A percentile compares a stretch with the other conserved stretches of the same genome.
Conservation (phyloP, 2,888 invertebrate species). For the Pycnomerus fuliginosus region DNA sequence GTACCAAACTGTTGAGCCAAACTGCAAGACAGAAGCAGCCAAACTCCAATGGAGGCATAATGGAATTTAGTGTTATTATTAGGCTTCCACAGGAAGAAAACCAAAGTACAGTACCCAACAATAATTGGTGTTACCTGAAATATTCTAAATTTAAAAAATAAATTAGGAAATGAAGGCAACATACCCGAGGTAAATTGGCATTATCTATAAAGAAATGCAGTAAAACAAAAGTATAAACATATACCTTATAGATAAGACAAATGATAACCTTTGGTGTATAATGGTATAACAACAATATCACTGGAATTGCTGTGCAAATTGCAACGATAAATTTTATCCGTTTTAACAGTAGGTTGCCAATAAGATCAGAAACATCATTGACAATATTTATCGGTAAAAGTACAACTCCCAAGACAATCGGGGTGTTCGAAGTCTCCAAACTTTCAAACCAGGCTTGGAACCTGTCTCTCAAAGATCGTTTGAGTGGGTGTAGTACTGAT, state of each 20-base stretch:
- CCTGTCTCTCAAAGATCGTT: slow-evolving; percentile 73
- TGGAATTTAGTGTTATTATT: slow-evolving; percentile 66
- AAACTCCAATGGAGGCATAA: slow-evolving; percentile 68
- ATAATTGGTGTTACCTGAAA: slow-evolving; percentile 68
- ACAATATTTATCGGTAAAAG: slow-evolving; percentile 74
- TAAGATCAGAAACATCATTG: slow-evolving; percentile 71
- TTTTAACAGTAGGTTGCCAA: slow-evolving; percentile 69
- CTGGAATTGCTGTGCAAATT: slow-evolving; percentile 50
- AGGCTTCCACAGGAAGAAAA: slow-evolving; percentile 76
- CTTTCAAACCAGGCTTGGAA: slow-evolving; percentile 78
- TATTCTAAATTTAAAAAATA: slow-evolving; percentile 4
- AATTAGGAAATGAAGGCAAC: slow-evolving; percentile 25
- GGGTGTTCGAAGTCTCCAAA: slow-evolving; percentile 66
- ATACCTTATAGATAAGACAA: slow-evolving; percentile 58
- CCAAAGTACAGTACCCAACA: slow-evolving; percentile 67
- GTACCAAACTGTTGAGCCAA: slow-evolving; percentile 73
- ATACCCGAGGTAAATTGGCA: slow-evolving; percentile 47
- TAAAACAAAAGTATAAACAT: slow-evolving; percentile 29
- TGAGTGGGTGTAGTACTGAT: slow-evolving; percentile 95
- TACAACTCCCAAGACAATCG: slow-evolving; percentile 60
- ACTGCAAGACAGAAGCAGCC: slow-evolving; percentile 76
- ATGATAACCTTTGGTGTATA: slow-evolving; percentile 69
- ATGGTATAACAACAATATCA: slow-evolving; percentile 65
- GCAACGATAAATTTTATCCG: slow-evolving; percentile 63
- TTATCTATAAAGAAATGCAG: slow-evolving; percentile 47